Evolutionary conservation across 2,888 invertebrate genomes (phyloP).

Genomic region (Rhorus exstirpatorius): DNA sequence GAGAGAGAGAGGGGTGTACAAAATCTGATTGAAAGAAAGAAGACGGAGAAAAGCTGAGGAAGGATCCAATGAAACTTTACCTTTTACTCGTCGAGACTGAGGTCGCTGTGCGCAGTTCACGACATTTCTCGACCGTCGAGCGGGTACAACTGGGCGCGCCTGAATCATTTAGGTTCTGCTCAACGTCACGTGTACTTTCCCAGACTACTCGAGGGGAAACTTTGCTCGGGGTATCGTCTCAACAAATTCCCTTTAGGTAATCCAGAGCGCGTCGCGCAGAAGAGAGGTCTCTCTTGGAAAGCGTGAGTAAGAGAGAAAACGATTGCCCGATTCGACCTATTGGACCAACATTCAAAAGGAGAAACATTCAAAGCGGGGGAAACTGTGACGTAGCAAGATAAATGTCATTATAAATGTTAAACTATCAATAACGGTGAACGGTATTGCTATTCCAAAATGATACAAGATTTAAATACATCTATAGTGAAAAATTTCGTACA

Average conservation of each 20-base stretch:
- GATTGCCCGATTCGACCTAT: conserved; percentile 3
- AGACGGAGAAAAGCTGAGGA: conserved; percentile 43
- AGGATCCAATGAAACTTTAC: conserved; percentile 66
- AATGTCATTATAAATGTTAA: conserved; percentile 9
- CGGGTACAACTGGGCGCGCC: conserved; percentile 53
- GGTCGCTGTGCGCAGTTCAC: conserved; percentile 58
- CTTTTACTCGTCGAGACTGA: conserved; percentile 57
- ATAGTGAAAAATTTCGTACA: background rate
- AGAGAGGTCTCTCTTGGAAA: conserved; percentile 18
- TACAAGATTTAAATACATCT: background rate
- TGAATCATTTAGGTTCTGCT: conserved; percentile 69
- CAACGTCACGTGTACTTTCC: conserved; percentile 70
- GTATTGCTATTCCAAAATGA: background rate
- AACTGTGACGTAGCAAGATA: conserved; percentile 5
- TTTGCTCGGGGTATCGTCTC: conserved; percentile 65
- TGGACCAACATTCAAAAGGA: background rate
- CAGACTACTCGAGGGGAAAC: conserved; percentile 60
- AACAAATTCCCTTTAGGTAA: conserved; percentile 67
- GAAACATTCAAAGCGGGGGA: background rate
- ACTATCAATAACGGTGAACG: background rate
- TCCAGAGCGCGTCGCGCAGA: conserved; percentile 34
- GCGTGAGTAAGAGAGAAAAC: conserved; percentile 13
- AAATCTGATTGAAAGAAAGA: conserved; percentile 47
- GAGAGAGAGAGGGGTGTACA: conserved; percentile 8
- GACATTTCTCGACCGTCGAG: conserved; percentile 61